Percentiles rank a stretch among this genome's conserved stretches.
Evolutionary conservation across 1,140 invertebrate species (phyloP).

Genomic region (Drosophila dunni): DNA sequence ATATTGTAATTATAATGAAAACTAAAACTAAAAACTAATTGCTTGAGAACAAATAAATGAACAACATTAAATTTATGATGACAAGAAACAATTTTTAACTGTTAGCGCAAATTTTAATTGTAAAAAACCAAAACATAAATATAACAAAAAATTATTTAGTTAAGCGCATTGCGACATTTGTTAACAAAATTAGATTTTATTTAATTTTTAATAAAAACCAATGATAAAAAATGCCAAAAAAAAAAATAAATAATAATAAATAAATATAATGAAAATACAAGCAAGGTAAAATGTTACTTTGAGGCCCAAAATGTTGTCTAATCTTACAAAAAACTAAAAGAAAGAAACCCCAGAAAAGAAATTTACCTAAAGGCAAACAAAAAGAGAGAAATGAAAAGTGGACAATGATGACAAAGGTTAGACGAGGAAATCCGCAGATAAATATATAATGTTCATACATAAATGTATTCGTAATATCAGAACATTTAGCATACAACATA

Average conservation of each 20-base stretch:
- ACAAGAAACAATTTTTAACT: conserved; percentile 75
- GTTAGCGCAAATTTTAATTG: conserved; percentile 80
- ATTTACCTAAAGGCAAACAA: conserved; percentile 1
- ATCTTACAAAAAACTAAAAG: conserved; percentile 30
- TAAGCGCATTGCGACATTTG: conserved; percentile 60
- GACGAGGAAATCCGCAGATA: conserved; percentile 16
- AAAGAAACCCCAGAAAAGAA: conserved; percentile 10
- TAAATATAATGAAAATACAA: conserved; percentile 16
- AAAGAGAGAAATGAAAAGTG: not conserved
- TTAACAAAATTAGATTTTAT: conserved; percentile 63
- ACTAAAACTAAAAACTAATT: conserved; percentile 37
- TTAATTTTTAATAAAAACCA: conserved; percentile 57
- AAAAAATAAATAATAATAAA: conserved; percentile 24
- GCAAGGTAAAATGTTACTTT: conserved; percentile 47
- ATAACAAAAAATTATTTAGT: conserved; percentile 47
- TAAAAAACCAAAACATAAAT: conserved; percentile 56
- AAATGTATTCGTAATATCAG: conserved; percentile 48
- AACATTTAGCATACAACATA: conserved; percentile 32
- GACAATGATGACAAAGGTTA: conserved; percentile 26
- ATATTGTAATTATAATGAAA: conserved; percentile 73
- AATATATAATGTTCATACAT: conserved; percentile 40
- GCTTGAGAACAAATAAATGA: conserved; percentile 55
- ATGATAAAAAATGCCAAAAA: conserved; percentile 30
- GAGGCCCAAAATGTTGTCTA: conserved; percentile 52
- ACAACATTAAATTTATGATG: conserved; percentile 50